These are phyloP conservation scores for Ianthella basta DNA, from an alignment of 37 sponge, comb jelly and placozoan genomes.

Conservation along the genomic window DNA sequence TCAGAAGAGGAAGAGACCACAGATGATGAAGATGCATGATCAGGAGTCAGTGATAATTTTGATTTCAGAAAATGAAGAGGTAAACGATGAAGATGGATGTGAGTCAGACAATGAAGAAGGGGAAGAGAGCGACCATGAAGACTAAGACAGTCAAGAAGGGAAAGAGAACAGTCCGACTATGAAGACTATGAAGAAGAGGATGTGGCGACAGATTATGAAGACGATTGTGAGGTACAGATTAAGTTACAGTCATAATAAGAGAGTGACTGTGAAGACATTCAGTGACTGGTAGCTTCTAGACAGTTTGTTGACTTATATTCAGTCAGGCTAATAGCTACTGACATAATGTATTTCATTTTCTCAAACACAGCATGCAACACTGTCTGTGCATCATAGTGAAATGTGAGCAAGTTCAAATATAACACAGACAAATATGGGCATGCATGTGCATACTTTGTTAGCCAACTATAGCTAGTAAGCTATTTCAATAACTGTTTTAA, in stretches of 20 bases:
- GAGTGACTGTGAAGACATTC: not conserved
- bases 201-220: not conserved
- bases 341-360: not conserved
- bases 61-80: not conserved
- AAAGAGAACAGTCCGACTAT: too few species aligned
- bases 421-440: not conserved
- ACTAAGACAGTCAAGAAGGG: too few species aligned
- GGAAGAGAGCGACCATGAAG: too few species aligned
- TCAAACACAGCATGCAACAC: not conserved
- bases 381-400: not conserved
- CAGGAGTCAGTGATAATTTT: not conserved
- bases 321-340: not conserved
- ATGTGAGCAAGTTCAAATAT: not conserved
- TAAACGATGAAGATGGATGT: slow-evolving; percentile 10
- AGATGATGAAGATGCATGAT: not conserved
- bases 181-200: too few species aligned
- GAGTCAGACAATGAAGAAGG: too few species aligned
- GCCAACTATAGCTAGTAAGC: not conserved
- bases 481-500: not conserved
- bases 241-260: not conserved
- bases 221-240: not conserved
- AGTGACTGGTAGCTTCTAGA: not conserved
- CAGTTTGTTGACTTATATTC: not conserved
- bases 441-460: not conserved
- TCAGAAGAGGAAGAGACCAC: not conserved